Evolutionary conservation across 2,113 vertebrate genomes (phyloP), one percentile per base, ranked within the genome.

Genomic region (Osmerus eperlanus): DNA sequence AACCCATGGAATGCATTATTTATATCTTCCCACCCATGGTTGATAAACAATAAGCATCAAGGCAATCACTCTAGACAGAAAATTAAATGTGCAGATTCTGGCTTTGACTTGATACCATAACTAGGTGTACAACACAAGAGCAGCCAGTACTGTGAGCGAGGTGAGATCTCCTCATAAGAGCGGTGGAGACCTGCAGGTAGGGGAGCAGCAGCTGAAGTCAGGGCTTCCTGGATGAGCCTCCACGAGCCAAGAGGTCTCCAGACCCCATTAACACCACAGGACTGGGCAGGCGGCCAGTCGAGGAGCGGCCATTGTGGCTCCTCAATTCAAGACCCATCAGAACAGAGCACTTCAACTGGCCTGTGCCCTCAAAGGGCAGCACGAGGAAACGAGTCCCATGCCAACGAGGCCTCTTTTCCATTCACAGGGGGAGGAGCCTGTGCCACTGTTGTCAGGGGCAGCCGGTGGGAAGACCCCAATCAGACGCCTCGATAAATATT

Each of bases 401-500:
- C 83, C 84, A 91, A 89, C 84, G 70, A 82, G 72, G 1, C 59
- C 61, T 16, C 59, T 56, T 67, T 72, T 62, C 75, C 64, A 70
- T 82, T 83, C 53, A 79, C 52, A 54, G 67, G 18, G 78, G 75
- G 36, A 60, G 60, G 55, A 69, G 73, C 76, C 81, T 41, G 54
- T 65, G 75, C 67, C 74, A 67, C 41, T 76, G 90, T 91, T 84
- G 81, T 81, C 85, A 81, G 15, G 86, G 88, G 87, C 79, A 84
- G 71, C 82, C 14, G 58, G 59, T 81, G 75, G 84, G 84, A 74
- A 76, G 79, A 77, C 73, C 76, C 78, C 59, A 75, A 59, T 77
- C 72, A 76, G 81, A 69, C 69, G 63, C 73, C 79, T 79, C 73
- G 73, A 85, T 86, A 87, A 89, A 89, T 88, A 89, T 88, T 89